These are phyloP conservation scores for Eolophus roseicapilla DNA, from an alignment of 2,113 vertebrate species.

Conservation along the genomic window DNA sequence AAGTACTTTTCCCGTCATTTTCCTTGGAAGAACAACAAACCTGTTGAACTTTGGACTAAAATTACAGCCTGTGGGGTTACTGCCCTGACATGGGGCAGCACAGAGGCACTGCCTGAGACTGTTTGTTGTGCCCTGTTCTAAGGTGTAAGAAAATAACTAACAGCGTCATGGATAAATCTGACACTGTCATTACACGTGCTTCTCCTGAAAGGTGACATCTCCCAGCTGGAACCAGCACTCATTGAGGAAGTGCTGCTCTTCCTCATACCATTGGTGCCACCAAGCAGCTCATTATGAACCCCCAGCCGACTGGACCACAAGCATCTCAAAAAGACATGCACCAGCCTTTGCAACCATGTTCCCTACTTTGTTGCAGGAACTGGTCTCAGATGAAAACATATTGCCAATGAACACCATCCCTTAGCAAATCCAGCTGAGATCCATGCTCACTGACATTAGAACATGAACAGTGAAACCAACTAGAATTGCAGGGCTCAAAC, in stretches of 20 bases:
- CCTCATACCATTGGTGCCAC: not conserved
- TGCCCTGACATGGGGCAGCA: not conserved
- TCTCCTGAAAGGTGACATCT: not conserved
- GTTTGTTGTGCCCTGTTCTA: not conserved
- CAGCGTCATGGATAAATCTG: accelerated
- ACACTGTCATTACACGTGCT: not conserved
- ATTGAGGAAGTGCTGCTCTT: not conserved
- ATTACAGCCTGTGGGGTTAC: not conserved
- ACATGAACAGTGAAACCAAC: not conserved
- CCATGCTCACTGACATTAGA: accelerated
- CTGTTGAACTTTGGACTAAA: not conserved
- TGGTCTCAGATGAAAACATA: not conserved
- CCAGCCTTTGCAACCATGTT: not conserved
- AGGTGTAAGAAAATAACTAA: not conserved
- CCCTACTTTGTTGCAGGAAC: not conserved
- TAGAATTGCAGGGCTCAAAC: not conserved
- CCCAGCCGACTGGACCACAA: not conserved
- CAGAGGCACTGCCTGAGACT: not conserved
- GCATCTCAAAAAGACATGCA: not conserved
- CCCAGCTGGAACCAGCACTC: not conserved
- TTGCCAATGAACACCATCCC: not conserved
- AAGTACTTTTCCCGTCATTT: not conserved
- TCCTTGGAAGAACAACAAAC: not conserved
- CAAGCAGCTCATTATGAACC: not conserved
- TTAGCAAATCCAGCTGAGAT: not conserved